Percentiles rank a stretch among this genome's conserved stretches.
Conservation (phyloP, 2,888 invertebrate genomes). For the Tromatobia lineatoria region DNA sequence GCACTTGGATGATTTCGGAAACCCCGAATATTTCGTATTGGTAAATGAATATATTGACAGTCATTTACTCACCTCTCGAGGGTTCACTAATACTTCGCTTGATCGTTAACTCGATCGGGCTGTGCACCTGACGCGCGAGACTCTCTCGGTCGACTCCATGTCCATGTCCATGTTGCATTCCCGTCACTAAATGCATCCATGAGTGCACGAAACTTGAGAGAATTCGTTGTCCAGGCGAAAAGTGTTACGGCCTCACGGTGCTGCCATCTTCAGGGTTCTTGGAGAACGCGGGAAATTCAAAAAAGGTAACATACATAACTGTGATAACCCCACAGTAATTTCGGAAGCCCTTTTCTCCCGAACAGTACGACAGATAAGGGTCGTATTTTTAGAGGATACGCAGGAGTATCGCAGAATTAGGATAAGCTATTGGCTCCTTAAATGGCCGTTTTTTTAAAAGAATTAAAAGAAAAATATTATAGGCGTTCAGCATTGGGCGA, state of each 20-base stretch:
- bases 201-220: not conserved
- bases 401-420: no score
- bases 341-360: no score
- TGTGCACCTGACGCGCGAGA: constrained; percentile 37
- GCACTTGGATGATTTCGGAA: no score
- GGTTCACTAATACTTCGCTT: constrained; percentile 15
- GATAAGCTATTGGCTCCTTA: no score
- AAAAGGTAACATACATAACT: no score
- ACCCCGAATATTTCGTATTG: not conserved
- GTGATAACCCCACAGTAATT: no score
- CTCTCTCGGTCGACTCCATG: constrained; percentile 42
- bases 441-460: no score
- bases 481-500: no score
- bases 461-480: no score
- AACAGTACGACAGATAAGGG: no score
- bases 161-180: constrained; percentile 45
- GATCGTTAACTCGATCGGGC: constrained; percentile 40
- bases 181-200: constrained; percentile 19
- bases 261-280: not conserved
- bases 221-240: not conserved
- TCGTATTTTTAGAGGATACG: no score
- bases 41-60: not conserved
- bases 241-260: not conserved
- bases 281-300: not conserved
- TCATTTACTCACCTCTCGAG: constrained; percentile 24